Evolutionary conservation across 2,888 invertebrate genomes (phyloP).

Genomic region (Rotaria macrura): DNA sequence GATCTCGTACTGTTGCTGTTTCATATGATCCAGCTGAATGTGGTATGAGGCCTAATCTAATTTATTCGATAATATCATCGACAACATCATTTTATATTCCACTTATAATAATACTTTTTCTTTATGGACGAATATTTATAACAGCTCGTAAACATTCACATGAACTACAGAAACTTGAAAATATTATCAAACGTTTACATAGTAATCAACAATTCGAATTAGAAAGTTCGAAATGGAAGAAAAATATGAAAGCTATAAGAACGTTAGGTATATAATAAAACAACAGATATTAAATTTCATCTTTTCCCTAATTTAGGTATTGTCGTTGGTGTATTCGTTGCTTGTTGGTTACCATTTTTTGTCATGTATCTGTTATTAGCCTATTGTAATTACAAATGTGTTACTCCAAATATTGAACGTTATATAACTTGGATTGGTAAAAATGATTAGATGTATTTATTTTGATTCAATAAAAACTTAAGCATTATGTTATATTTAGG

Average conservation of each 20-base stretch:
- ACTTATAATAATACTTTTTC: conserved; percentile 26
- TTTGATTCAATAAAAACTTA: not conserved
- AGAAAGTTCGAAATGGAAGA: not conserved
- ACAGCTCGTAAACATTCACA: conserved; percentile 25
- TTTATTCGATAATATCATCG: conserved; percentile 29
- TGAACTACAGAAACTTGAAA: conserved; percentile 19
- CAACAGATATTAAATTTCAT: not conserved
- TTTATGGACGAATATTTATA: conserved; percentile 27
- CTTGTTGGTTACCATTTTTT: conserved; percentile 34
- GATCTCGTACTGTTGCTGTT: not conserved
- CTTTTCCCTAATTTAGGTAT: not conserved
- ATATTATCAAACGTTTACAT: conserved; percentile 20
- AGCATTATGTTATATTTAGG: not conserved
- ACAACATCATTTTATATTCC: conserved; percentile 32
- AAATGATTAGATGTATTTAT: not conserved
- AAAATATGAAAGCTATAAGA: conserved; percentile 28
- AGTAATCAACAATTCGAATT: not conserved
- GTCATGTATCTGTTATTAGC: conserved; percentile 24
- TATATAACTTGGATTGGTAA: conserved; percentile 32
- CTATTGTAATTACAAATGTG: not conserved
- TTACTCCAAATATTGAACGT: conserved; percentile 21
- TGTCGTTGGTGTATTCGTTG: conserved; percentile 25
- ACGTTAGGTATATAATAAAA: conserved; percentile 20
- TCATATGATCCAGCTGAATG: conserved; percentile 5
- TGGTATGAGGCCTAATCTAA: conserved; percentile 21